These are phyloP conservation scores for Parus major DNA, from an alignment of 2,113 vertebrate genomes.

Conservation along the genomic window DNA sequence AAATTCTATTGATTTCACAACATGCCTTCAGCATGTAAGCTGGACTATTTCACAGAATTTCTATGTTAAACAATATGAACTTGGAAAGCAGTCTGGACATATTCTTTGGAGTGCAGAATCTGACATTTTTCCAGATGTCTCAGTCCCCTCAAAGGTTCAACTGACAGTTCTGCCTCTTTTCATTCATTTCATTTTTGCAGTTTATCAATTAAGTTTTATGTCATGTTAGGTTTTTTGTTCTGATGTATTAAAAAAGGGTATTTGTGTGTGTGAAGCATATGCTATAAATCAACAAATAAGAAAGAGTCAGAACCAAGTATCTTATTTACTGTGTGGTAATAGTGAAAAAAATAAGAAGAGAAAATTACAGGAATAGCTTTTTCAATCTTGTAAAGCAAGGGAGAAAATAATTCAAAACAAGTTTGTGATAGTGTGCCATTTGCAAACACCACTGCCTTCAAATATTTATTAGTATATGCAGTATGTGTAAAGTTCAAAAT, in stretches of 20 bases:
- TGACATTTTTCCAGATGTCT: not conserved
- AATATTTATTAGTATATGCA: not conserved
- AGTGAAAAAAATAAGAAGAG: not conserved
- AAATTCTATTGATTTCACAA: constrained; percentile 16
- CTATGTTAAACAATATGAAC: not conserved
- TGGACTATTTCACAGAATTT: not conserved
- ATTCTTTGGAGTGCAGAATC: not conserved
- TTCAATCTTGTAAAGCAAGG: not conserved
- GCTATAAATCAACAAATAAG: not conserved
- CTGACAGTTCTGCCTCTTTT: not conserved
- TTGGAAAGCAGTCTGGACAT: not conserved
- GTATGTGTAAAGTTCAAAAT: not conserved
- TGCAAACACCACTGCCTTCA: not conserved
- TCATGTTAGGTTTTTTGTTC: not conserved
- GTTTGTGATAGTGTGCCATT: not conserved
- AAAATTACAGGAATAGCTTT: not conserved
- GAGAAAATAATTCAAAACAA: not conserved
- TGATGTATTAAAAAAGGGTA: not conserved
- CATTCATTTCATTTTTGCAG: not conserved
- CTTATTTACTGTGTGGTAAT: not conserved
- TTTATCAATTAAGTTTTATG: not conserved
- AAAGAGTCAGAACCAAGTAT: not conserved
- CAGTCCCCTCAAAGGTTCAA: not conserved
- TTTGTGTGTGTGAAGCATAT: not conserved
- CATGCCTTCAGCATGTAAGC: not conserved